Conservation (phyloP, 2,797 vertebrate species). For the Bufotes viridis region DNA sequence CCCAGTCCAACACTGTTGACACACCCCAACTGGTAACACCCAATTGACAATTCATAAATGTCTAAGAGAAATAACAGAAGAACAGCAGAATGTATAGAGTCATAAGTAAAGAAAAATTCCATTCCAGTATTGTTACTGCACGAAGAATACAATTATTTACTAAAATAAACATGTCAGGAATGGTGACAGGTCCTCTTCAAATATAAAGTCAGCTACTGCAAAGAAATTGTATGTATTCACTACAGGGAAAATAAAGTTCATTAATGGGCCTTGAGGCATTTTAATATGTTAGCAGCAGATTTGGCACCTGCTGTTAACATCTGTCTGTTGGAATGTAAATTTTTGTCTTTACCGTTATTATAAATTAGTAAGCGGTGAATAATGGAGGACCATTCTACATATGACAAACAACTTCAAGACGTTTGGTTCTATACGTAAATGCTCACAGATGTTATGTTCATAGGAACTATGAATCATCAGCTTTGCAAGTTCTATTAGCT, state of each 20-base stretch:
- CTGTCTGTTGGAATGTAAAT: slow-evolving; percentile 25
- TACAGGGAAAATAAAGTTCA: slow-evolving; percentile 33
- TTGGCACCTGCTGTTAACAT: slow-evolving; percentile 45
- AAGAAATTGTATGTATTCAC: background rate
- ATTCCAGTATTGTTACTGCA: too few relatives aligned
- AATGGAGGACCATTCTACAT: background rate
- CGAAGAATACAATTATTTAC: too few relatives aligned
- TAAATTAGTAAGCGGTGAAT: slow-evolving; percentile 28
- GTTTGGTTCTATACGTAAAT: background rate
- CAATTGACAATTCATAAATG: too few relatives aligned
- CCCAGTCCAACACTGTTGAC: too few relatives aligned
- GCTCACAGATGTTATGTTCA: slow-evolving; percentile 6
- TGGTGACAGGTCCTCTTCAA: too few relatives aligned
- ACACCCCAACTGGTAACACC: too few relatives aligned
- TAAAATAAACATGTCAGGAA: too few relatives aligned
- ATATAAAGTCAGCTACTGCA: background rate
- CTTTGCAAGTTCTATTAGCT: background rate
- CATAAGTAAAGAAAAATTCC: too few relatives aligned
- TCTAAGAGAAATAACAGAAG: too few relatives aligned
- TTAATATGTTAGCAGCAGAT: slow-evolving; percentile 33
- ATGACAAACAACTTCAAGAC: slow-evolving; percentile 13
- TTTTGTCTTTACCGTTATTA: slow-evolving; percentile 3
- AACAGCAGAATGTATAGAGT: too few relatives aligned
- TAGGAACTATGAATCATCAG: background rate
- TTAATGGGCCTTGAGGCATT: slow-evolving; percentile 26